Evolutionary conservation across 1,140 invertebrate species (phyloP), one percentile per base, ranked within the genome.

Genomic region (Bicyclus anynana): DNA sequence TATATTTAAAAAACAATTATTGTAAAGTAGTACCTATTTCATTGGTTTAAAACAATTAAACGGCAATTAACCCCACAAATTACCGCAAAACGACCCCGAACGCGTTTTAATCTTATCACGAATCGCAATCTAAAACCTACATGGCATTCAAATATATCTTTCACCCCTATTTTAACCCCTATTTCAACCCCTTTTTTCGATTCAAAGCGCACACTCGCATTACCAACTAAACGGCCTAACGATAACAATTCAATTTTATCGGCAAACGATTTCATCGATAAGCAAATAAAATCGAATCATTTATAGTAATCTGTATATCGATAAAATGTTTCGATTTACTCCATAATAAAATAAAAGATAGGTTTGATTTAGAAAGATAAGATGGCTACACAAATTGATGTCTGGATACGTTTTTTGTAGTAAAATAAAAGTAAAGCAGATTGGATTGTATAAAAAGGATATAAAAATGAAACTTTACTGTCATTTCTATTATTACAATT

Each of bases 161-260:
- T 27, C 46, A 21, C 18, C 10, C 50, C 53, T 33, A 33, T 33
- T 33, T 33, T 12, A 33, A 12, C 10, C 29, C 10, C 29, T 33
- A 10, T 33, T 33, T 12, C 7, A 33, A 1, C 29, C 29, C 29
- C 10, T 33, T 33, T 33, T 33, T 66, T 63, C 59, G 64, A 53
- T 62, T 62, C 37, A 33, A 57, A 50, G 40, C 42, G 37, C 20
- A 23, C 29, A 12, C 29, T 33, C 29, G 29, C 29, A 33, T 33
- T 47, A 55, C 59, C 44, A 61, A 72, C 66, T 66, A 64, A 68
- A 66, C 57, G 52, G 48, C 33, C 51, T 38, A 40, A 56, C 61
- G 60, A 68, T 71, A 68, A 68, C 69, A 58, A 71, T 62, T 65
- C 59, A 59, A 65, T 69, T 65, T 40, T 42, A 54, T 56, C 51